These are phyloP conservation scores for Meda fulgida DNA, from an alignment of 2,797 vertebrate genomes.

Conservation along the genomic window DNA sequence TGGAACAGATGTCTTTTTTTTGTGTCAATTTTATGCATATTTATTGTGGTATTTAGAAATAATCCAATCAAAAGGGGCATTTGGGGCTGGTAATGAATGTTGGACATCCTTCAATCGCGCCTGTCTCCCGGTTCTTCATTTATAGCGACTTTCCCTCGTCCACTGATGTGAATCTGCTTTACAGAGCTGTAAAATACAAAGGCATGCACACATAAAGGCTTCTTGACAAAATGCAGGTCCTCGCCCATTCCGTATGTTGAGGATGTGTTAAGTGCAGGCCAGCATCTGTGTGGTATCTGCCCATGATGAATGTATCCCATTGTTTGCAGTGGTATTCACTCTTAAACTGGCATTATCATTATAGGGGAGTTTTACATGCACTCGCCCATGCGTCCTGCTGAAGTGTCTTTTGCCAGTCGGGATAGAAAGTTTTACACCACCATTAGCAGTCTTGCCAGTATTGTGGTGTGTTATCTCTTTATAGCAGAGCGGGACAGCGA, in stretches of 20 bases:
- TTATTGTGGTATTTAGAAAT: constrained; percentile 27
- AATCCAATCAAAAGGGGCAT: not conserved
- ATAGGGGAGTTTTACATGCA: constrained; percentile 11
- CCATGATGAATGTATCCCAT: constrained; percentile 37
- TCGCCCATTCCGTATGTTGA: constrained; percentile 20
- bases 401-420: constrained; percentile 13
- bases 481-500: constrained; percentile 62
- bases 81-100: not conserved
- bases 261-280: constrained; percentile 37
- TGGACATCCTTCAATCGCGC: constrained; percentile 23
- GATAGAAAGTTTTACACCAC: constrained; percentile 28
- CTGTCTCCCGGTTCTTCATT: not conserved
- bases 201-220: constrained; percentile 21
- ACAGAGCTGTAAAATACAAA: constrained; percentile 46
- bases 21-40: not conserved
- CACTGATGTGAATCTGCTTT: constrained; percentile 45
- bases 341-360: constrained; percentile 28
- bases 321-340: constrained; percentile 38
- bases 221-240: constrained; percentile 23
- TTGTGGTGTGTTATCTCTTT: constrained; percentile 57
- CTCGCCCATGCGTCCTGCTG: not conserved
- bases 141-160: constrained; percentile 16
- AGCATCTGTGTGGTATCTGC: constrained; percentile 54
- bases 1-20: not conserved
- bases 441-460: constrained; percentile 39